phyloP scores from a whole-genome alignment of 2,797 vertebrate genomes.

The Graptemys geographica region DNA sequence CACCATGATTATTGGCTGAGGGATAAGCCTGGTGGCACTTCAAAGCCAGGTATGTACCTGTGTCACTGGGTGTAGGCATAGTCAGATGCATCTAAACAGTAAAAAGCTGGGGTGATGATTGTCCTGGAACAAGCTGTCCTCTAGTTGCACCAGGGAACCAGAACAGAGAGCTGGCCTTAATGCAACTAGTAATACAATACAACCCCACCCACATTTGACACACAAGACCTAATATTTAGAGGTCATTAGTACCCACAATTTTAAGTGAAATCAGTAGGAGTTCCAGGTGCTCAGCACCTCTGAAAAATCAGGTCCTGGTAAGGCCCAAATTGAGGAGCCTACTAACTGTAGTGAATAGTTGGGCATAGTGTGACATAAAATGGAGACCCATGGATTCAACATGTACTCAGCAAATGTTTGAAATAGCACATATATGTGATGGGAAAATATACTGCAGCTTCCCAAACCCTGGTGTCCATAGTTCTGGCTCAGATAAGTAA shows the following conservation, averaged over 20 bases:
- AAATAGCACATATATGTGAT: not conserved
- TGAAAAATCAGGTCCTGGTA: not conserved
- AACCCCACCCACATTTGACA: not conserved
- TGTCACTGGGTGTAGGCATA: not conserved
- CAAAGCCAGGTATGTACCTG: not conserved
- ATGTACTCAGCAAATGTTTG: not conserved
- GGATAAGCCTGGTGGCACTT: not conserved
- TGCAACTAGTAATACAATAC: not conserved
- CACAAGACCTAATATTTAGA: not conserved
- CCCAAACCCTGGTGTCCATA: not conserved
- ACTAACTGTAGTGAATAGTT: not conserved
- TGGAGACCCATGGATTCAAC: not conserved
- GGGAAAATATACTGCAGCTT: not conserved
- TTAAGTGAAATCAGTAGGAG: not conserved
- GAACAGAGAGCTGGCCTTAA: not conserved
- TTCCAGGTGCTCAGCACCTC: not conserved
- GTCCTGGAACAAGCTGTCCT: not conserved
- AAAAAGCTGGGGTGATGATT: not conserved
- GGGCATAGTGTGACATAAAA: not conserved
- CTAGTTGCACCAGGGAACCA: not conserved
- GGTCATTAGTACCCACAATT: not conserved
- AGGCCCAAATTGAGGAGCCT: not conserved
- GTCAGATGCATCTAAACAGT: not conserved
- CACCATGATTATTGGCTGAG: not conserved
- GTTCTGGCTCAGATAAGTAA: not conserved